These are phyloP conservation scores for Scaptodrosophila lebanonensis DNA, from an alignment of 1,140 invertebrate genomes.

Conservation along the genomic window DNA sequence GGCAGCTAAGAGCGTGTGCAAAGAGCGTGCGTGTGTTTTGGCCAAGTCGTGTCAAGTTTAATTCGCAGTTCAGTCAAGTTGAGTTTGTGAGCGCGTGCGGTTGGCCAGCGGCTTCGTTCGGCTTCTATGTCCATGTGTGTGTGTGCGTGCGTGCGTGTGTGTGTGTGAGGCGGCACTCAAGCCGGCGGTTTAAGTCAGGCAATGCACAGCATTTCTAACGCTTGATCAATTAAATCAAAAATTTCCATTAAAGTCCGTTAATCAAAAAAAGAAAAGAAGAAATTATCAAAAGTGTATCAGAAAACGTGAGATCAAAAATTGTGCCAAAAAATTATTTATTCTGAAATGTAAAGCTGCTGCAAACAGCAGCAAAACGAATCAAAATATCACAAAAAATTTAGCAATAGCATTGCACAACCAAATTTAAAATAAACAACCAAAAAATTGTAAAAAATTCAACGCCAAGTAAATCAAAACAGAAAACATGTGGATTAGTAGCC, in stretches of 20 bases:
- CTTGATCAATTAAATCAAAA: conserved; percentile 14
- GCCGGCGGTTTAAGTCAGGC: too few relatives aligned
- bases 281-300: too few relatives aligned
- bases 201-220: conserved; percentile 22
- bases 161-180: conserved; percentile 10
- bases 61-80: conserved; percentile 48
- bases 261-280: conserved; percentile 8
- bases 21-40: conserved; percentile 11
- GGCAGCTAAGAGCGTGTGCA: conserved; percentile 36
- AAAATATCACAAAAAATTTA: conserved; percentile 21
- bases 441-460: conserved; percentile 14
- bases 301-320: conserved; percentile 19
- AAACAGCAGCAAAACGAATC: conserved; percentile 1
- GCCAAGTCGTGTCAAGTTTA: not conserved
- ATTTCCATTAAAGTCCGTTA: conserved; percentile 14
- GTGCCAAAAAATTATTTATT: conserved; percentile 45
- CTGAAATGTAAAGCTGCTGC: conserved; percentile 37
- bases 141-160: not conserved
- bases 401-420: conserved; percentile 17
- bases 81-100: conserved; percentile 55
- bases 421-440: conserved; percentile 28
- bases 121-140: conserved; percentile 22
- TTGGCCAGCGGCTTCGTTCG: conserved; percentile 47
- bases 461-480: conserved; percentile 52
- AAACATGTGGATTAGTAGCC: conserved; percentile 74